phyloP scores from a whole-genome alignment of 2,888 invertebrate genomes.

The Liposcelis brunnea region DNA sequence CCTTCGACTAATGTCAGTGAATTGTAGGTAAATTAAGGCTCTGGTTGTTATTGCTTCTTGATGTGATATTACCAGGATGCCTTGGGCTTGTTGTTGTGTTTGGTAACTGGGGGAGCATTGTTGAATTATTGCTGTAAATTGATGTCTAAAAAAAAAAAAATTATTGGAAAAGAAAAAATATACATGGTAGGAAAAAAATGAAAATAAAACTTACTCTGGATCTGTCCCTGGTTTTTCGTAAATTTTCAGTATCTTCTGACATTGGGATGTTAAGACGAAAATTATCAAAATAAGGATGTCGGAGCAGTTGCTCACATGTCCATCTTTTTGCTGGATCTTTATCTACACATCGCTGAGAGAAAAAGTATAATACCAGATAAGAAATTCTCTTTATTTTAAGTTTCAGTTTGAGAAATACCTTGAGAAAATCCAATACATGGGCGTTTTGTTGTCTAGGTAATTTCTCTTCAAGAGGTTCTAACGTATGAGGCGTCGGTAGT shows the following conservation, averaged over 20 bases:
- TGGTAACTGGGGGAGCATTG: constrained; percentile 19
- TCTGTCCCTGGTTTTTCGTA: constrained; percentile 37
- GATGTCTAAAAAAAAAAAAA: constrained; percentile 16
- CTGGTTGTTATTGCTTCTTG: neutral
- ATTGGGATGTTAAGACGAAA: constrained; percentile 68
- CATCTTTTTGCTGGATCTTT: constrained; percentile 84
- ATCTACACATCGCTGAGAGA: constrained; percentile 75
- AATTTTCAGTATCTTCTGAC: constrained; percentile 43
- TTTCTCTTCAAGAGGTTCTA: constrained; percentile 71
- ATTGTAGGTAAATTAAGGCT: constrained; percentile 5
- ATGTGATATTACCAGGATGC: neutral
- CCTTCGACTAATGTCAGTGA: constrained; percentile 7
- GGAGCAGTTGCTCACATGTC: constrained; percentile 79
- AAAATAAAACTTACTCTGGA: constrained; percentile 34
- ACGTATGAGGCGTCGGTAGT: constrained; percentile 74
- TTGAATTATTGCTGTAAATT: constrained; percentile 15
- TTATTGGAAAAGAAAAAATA: constrained; percentile 10
- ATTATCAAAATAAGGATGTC: constrained; percentile 83
- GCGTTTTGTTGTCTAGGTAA: constrained; percentile 51
- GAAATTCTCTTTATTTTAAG: constrained; percentile 3
- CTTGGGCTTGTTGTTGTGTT: constrained; percentile 18
- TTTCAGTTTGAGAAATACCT: constrained; percentile 32
- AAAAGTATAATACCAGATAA: constrained; percentile 14
- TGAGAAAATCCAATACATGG: constrained; percentile 65
- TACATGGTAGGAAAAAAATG: neutral